These are phyloP conservation scores for Theocolax elegans DNA, from an alignment of 1,140 invertebrate species.

Conservation along the genomic window DNA sequence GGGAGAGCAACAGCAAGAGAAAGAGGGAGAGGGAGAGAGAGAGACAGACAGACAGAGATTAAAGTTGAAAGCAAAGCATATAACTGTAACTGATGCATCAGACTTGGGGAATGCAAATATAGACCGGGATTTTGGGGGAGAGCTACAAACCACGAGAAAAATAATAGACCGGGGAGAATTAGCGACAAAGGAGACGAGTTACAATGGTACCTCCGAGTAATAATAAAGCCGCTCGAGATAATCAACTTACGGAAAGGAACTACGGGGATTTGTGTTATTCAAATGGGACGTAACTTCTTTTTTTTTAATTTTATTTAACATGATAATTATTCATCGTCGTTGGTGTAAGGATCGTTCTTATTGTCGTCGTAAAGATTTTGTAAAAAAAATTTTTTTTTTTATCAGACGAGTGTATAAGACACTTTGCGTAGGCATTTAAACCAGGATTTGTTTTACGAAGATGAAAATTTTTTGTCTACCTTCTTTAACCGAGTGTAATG, in stretches of 20 bases:
- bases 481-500: too few species aligned
- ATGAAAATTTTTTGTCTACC: too few species aligned
- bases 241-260: not conserved
- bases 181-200: slow-evolving; percentile 1
- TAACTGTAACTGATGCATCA: slow-evolving; percentile 8
- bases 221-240: slow-evolving; percentile 4
- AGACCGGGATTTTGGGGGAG: not conserved
- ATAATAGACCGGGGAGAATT: not conserved
- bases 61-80: not conserved
- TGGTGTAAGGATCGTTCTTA: too few species aligned
- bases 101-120: not conserved
- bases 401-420: too few species aligned
- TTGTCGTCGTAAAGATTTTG: too few species aligned
- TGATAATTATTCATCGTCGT: too few species aligned
- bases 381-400: too few species aligned
- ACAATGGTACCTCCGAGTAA: not conserved
- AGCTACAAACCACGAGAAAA: not conserved
- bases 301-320: too few species aligned
- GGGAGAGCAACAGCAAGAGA: slow-evolving; percentile 42
- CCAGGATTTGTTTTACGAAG: too few species aligned
- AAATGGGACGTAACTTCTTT: too few species aligned
- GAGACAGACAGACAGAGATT: slow-evolving; percentile 18
- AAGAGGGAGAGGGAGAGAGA: slow-evolving; percentile 43
- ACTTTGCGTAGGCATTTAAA: too few species aligned
- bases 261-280: too few species aligned